phyloP scores from a whole-genome alignment of 2,113 vertebrate genomes.

The Platanista minor region DNA sequence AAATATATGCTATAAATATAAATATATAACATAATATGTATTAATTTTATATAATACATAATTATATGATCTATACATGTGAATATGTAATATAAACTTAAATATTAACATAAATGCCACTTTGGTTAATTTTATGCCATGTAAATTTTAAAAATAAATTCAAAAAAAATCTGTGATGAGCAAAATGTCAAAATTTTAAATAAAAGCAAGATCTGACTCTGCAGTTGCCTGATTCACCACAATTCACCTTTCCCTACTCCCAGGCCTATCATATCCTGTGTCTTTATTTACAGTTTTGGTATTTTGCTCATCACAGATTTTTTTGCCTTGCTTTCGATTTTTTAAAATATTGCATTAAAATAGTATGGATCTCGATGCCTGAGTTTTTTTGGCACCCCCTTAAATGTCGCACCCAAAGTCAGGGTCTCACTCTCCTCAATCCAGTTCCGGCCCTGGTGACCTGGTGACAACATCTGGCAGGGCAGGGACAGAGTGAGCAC shows the following conservation, averaged over 20 bases:
- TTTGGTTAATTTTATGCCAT: not conserved
- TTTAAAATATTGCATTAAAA: not conserved
- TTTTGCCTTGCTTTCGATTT: not conserved
- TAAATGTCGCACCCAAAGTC: not conserved
- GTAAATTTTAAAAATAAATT: not conserved
- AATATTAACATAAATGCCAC: not conserved
- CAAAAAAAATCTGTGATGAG: not conserved
- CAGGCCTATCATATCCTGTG: too few relatives aligned
- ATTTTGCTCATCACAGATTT: not conserved
- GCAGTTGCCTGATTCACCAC: not conserved
- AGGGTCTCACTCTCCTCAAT: too few relatives aligned
- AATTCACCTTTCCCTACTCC: not conserved
- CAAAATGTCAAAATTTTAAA: not conserved
- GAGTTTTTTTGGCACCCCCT: not conserved
- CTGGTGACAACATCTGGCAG: not conserved
- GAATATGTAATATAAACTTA: not conserved
- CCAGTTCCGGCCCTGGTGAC: fast-evolving
- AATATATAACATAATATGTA: not conserved
- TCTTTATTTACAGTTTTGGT: not conserved
- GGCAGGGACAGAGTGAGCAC: fast-evolving
- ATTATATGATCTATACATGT: not conserved
- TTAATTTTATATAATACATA: not conserved
- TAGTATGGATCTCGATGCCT: not conserved
- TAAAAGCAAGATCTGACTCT: not conserved
- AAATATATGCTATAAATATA: not conserved